Evolutionary conservation across 2,113 vertebrate species (phyloP).

Genomic region (Lepisosteus osseus): DNA sequence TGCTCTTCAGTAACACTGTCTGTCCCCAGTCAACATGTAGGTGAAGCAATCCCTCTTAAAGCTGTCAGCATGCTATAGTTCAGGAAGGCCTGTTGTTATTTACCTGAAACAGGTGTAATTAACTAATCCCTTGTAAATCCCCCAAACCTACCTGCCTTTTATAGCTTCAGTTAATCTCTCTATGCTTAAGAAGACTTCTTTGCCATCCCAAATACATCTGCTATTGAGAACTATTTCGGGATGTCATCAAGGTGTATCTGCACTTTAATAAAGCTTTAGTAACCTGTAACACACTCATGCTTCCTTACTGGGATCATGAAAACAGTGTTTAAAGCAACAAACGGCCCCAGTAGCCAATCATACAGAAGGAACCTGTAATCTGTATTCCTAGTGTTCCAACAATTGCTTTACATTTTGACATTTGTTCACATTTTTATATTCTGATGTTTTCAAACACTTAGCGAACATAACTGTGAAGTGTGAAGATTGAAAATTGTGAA

Average conservation of each 20-base stretch:
- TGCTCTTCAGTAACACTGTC: no score
- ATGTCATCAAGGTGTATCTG: neutral
- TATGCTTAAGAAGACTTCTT: neutral
- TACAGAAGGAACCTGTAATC: no score
- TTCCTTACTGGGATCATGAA: neutral
- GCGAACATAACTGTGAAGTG: no score
- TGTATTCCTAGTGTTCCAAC: no score
- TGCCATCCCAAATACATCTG: neutral
- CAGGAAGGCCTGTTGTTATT: constrained; percentile 12
- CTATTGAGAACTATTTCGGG: neutral
- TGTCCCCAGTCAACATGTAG: no score
- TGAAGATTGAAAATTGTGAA: no score
- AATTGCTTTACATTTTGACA: no score
- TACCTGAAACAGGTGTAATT: constrained; percentile 19
- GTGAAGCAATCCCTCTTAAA: constrained; percentile 12
- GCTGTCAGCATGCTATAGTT: constrained; percentile 17
- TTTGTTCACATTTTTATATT: no score
- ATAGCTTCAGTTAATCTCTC: constrained; percentile 9
- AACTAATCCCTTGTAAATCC: constrained; percentile 13
- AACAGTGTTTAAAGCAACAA: no score
- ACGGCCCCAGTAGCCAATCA: no score
- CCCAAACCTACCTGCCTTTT: neutral
- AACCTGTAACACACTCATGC: neutral
- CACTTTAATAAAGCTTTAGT: neutral
- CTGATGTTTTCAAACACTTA: no score